Base-by-base conservation (phyloP, 2,888 invertebrate genomes). In the Tachina fera region DNA sequence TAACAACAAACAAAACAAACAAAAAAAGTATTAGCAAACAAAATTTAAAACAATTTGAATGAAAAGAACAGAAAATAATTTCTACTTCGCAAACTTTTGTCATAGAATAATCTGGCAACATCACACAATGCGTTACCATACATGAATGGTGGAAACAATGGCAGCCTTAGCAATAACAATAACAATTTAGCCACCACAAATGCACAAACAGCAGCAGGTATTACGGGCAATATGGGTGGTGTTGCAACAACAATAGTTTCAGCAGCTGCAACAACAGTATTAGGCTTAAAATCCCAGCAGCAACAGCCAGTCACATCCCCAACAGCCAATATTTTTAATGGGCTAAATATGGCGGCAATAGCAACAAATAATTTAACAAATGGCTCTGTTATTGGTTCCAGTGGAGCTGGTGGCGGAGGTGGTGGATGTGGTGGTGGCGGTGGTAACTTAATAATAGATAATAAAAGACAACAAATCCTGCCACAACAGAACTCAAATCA, bases 101-200 rank as follows among this genome's bases (percentile, higher is more conserved):
- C 87, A 87, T 84, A 88, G 88, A 87, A 86, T 82, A 86, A 86
- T 87, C 88, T 89, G 88, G 88, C 89, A 87, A 88, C 89, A 87
- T 82, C 87, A 79, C 88, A 84, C 79, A 87, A 31, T 86, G 71
- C 88, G 77, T 63, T 83, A 41, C 87, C 83, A 65, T 83, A 84
- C 31, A 41, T 83, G 43, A 84, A 72, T 74, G 79, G 63, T 83
- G 80, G 72, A 83, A 88, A 84, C 88, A 88, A 79, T 81, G 75
- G 72, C 83, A 83, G 56, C 51, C 53, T 47, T 41, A 82, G 63
- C 81, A 75, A 67, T 68, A 82, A 84, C 88, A 83, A 65, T 88
- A 87, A 81, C 88, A 88, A 84, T 88, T 88, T 87, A 88, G 87
- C 86, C 85, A 86, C 86, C 85, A 86, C 86, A 87, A 88, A 87